Percentiles rank a stretch among this genome's conserved stretches.
Conservation (phyloP, 2,113 vertebrate genomes). For the Petaurus breviceps region DNA sequence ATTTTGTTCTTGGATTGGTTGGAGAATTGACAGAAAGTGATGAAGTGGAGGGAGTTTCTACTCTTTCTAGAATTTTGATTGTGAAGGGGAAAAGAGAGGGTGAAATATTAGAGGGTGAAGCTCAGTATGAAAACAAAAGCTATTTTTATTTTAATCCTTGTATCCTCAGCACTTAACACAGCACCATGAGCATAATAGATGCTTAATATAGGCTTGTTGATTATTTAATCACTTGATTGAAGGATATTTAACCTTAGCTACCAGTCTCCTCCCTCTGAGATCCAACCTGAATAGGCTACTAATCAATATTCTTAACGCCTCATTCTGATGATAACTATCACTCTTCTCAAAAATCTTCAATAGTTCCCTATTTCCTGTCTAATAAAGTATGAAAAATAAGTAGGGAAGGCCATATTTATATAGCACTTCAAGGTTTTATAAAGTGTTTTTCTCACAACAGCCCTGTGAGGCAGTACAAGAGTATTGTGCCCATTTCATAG, state of each 20-base stretch:
- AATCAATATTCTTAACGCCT: not conserved
- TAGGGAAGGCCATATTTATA: not conserved
- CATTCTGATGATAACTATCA: not conserved
- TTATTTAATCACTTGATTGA: not conserved
- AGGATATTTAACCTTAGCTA: not conserved
- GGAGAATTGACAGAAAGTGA: not conserved
- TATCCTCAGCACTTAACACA: not conserved
- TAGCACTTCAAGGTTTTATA: not conserved
- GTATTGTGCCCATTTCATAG: too few species aligned
- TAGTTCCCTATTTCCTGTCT: not conserved
- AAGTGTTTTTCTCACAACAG: not conserved
- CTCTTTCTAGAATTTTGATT: not conserved
- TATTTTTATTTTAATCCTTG: not conserved
- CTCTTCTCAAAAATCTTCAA: not conserved
- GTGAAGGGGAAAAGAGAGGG: not conserved
- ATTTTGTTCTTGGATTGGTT: not conserved
- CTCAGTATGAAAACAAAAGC: not conserved
- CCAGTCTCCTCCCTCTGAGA: too few species aligned
- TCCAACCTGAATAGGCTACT: not conserved
- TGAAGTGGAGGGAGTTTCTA: not conserved
- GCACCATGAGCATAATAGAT: not conserved
- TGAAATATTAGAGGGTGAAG: accelerated
- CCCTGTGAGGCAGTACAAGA: too few species aligned
- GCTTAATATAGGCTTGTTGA: not conserved
- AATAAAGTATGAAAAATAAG: not conserved